Base-by-base conservation (phyloP, 2,888 invertebrate species). In the Oxystoma pomonae region DNA sequence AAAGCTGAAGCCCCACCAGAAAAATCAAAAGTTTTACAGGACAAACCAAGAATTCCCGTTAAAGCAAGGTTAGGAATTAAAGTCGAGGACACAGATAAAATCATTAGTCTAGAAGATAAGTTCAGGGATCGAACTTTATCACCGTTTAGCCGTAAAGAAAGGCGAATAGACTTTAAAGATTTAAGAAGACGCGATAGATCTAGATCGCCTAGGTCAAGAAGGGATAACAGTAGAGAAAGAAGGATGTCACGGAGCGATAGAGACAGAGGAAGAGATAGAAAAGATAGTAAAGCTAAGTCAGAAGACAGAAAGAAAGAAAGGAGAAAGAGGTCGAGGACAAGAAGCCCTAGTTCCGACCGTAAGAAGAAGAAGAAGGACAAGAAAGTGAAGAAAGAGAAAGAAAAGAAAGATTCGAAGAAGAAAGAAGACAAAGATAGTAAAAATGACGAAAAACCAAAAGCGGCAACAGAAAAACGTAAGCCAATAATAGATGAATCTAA, bases 1-100 rank as follows among this genome's bases (percentile, higher is more conserved):
- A 35, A 35, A 35, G 63, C 56, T 50, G 64, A 57, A 56, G 20
- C 57, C 51, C 58, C 19, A n/a, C 55, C 19, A 20, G 65, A 69
- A 49, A 66, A 65, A 65, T n/a, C 35, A 1, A 71, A 69, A 56
- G 70, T 67, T 67, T 55, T 58, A 5, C 35, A 60, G 5, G 70
- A 71, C 51, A 70, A 66, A 59, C 75, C 75, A 0, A 83, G 88
- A 69, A 74, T 90, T 22, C 90, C 92, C 0, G 88, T 91, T 0
- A 92, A 92, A 77, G 92, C 92, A 67, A 83, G 93, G 55, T 81
- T 93, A 1, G 93, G 92, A 0, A 89, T 90, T 0, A 90, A 90
- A 80, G 84, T 91, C 0, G 89, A 90, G 65, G 86, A 86, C 68
- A 71, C 81, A 12, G 82, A 84, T 57, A 80, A 84, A 72, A 86